Percentiles rank a stretch among this genome's conserved stretches.
These are phyloP conservation scores for Drosophila helvetica DNA, from an alignment of 2,888 invertebrate genomes.

Conservation along the genomic window DNA sequence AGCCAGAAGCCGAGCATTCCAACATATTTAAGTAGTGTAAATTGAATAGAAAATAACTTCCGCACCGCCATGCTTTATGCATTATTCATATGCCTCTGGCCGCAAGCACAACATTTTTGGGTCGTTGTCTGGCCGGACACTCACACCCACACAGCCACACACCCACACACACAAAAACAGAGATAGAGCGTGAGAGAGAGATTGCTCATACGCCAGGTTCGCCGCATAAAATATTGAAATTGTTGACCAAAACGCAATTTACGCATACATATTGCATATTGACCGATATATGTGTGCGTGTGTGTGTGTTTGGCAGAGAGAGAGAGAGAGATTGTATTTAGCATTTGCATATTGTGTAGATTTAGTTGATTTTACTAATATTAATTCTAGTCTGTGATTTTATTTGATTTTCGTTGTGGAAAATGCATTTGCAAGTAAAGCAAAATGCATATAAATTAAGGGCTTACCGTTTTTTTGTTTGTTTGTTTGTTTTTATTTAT, in stretches of 20 bases:
- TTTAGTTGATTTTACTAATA: constrained; percentile 26
- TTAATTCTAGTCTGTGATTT: constrained; percentile 30
- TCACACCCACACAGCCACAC: neutral
- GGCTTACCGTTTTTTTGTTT: constrained; percentile 1
- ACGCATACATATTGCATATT: constrained; percentile 41
- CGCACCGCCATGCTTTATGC: constrained; percentile 14
- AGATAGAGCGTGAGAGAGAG: neutral
- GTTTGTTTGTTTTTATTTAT: constrained; percentile 10
- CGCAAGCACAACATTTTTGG: constrained; percentile 24
- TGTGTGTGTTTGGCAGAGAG: neutral
- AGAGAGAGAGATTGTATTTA: constrained; percentile 12
- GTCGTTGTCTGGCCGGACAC: constrained; percentile 1
- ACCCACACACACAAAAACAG: neutral
- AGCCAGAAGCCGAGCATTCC: neutral
- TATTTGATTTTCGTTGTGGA: constrained; percentile 21
- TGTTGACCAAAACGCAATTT: constrained; percentile 46
- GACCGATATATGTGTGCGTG: constrained; percentile 6
- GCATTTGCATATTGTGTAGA: constrained; percentile 42
- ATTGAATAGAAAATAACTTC: constrained; percentile 44
- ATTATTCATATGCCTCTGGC: constrained; percentile 27
- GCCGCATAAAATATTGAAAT: constrained; percentile 48
- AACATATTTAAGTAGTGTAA: constrained; percentile 39
- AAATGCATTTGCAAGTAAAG: constrained; percentile 13
- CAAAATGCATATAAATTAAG: constrained; percentile 28
- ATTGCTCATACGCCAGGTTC: constrained; percentile 43